Conservation (phyloP, 2,113 vertebrate species). For the Labeo rohita region DNA sequence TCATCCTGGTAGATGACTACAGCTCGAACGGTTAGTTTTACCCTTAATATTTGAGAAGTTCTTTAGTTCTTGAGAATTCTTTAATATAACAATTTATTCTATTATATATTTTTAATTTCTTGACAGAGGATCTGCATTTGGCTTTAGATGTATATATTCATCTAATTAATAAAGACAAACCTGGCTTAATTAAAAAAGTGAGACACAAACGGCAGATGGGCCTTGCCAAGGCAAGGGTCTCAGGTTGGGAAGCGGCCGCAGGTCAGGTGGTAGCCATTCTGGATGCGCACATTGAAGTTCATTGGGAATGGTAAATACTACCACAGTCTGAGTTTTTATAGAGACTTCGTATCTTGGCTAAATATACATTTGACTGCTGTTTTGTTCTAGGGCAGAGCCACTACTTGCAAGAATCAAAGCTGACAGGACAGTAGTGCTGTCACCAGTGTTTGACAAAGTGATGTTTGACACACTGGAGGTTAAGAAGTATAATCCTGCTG, state of each 20-base stretch:
- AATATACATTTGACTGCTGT: not conserved
- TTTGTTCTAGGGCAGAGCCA: conserved; percentile 72
- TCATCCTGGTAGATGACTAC: conserved; percentile 82
- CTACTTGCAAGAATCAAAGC: conserved; percentile 73
- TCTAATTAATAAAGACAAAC: conserved; percentile 60
- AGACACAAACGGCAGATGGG: conserved; percentile 72
- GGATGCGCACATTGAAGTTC: conserved; percentile 82
- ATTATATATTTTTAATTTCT: not conserved
- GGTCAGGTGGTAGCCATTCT: conserved; percentile 82
- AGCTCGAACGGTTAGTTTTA: conserved; percentile 73
- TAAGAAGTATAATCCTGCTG: not conserved
- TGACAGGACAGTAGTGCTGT: conserved; percentile 71
- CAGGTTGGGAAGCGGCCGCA: conserved; percentile 69
- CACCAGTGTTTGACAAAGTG: conserved; percentile 75
- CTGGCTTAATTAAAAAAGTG: conserved; percentile 67
- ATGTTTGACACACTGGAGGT: conserved; percentile 65
- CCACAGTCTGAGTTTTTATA: not conserved
- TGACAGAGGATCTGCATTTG: conserved; percentile 68
- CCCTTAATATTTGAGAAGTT: not conserved
- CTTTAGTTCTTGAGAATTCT: not conserved
- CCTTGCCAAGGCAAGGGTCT: conserved; percentile 75
- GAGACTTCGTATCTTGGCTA: not conserved
- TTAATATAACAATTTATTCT: too few relatives aligned
- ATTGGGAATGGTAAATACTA: conserved; percentile 69
- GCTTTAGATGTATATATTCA: conserved; percentile 65